A percentile compares a stretch with the other conserved stretches of the same genome.
Conservation (phyloP, 1,140 invertebrate genomes). For the Leptopilina clavipes region DNA sequence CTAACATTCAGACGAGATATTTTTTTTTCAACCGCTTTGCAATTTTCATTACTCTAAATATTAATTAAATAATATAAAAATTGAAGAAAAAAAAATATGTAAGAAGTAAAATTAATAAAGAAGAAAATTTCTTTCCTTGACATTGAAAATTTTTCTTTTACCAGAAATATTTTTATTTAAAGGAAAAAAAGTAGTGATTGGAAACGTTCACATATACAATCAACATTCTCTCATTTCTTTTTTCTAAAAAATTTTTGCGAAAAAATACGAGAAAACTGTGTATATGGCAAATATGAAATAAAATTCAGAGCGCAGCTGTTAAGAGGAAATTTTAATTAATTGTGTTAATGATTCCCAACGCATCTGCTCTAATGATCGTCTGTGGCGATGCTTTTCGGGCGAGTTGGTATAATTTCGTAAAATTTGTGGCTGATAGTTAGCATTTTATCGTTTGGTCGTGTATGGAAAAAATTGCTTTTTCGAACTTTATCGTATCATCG, state of each 20-base stretch:
- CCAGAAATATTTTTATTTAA: too few species aligned
- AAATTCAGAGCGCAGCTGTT: slow-evolving; percentile 23
- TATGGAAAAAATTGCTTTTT: slow-evolving; percentile 7
- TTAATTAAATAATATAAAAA: too few species aligned
- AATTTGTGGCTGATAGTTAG: slow-evolving; percentile 24
- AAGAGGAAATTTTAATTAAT: slow-evolving; percentile 44
- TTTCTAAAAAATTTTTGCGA: not conserved
- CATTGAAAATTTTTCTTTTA: too few species aligned
- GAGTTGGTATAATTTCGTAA: slow-evolving; percentile 22
- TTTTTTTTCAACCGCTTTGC: too few species aligned
- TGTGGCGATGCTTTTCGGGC: slow-evolving; percentile 35
- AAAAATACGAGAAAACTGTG: not conserved
- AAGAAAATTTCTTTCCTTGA: too few species aligned
- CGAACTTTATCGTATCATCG: not conserved
- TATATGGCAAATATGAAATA: not conserved
- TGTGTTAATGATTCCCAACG: slow-evolving; percentile 57
- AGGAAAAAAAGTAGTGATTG: too few species aligned
- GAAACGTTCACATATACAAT: not conserved
- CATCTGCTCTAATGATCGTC: slow-evolving; percentile 57
- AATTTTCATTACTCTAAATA: too few species aligned
- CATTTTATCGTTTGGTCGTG: not conserved
- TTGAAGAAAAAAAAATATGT: too few species aligned
- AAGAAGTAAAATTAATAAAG: too few species aligned
- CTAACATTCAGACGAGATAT: too few species aligned
- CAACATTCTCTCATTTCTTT: not conserved